Conservation (phyloP, 2,113 vertebrate species). For the Cricetomys ansorgei region DNA sequence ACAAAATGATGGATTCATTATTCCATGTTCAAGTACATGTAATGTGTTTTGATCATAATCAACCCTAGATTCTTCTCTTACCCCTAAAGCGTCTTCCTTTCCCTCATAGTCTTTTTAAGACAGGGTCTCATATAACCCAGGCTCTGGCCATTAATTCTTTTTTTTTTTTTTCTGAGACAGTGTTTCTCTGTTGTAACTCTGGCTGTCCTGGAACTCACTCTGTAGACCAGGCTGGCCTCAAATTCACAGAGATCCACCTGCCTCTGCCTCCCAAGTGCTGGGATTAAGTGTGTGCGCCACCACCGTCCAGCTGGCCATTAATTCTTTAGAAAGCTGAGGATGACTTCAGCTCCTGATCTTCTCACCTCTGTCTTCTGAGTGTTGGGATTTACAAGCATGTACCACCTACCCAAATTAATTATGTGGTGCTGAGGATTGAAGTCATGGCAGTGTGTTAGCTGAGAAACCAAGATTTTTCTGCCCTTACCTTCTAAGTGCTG, state of each 20-base stretch:
- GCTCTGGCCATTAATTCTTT: background rate
- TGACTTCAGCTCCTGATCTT: background rate
- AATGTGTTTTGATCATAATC: background rate
- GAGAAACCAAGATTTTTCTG: background rate
- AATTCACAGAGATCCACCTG: no score
- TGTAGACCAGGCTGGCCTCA: no score
- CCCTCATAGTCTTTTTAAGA: background rate
- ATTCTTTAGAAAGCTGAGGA: background rate
- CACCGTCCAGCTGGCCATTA: no score
- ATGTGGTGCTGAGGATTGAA: background rate
- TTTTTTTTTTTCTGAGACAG: no score
- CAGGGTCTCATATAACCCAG: background rate
- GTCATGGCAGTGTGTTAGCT: background rate
- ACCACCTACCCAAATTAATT: background rate
- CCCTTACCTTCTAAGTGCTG: background rate
- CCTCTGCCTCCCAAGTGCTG: no score
- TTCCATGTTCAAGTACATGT: no score
- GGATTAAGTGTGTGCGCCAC: no score
- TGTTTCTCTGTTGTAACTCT: no score
- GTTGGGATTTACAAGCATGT: background rate
- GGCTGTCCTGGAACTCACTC: no score
- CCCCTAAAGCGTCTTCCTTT: background rate
- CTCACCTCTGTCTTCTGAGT: background rate
- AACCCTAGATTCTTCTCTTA: background rate
- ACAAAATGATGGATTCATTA: background rate